Conservation (phyloP, 2,797 vertebrate species). For the Pseudochirops cupreus region DNA sequence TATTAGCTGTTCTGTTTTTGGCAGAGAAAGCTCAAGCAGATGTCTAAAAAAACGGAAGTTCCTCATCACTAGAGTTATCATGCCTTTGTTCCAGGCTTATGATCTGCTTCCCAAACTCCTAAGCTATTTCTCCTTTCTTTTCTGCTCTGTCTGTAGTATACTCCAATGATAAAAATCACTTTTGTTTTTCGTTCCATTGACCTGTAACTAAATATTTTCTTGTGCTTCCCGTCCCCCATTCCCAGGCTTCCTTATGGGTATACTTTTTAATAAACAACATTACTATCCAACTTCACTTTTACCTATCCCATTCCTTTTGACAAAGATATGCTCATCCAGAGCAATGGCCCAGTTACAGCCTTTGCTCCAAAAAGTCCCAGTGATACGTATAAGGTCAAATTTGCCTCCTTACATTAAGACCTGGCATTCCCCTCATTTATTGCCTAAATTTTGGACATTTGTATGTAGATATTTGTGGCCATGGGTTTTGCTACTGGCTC, state of each 20-base stretch:
- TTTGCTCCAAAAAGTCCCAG: not conserved
- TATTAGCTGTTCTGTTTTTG: not conserved
- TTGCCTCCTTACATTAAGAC: not conserved
- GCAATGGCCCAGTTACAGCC: not conserved
- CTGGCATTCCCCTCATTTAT: not conserved
- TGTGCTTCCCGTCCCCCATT: not conserved
- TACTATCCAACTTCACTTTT: not conserved
- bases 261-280: not conserved
- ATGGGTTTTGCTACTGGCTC: not conserved
- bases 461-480: not conserved
- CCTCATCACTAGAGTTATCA: not conserved
- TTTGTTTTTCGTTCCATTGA: not conserved
- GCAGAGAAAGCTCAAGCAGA: not conserved
- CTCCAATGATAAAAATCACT: not conserved
- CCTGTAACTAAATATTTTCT: not conserved
- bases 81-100: not conserved
- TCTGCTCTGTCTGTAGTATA: not conserved
- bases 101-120: not conserved
- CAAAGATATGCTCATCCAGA: not conserved
- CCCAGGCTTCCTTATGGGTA: not conserved
- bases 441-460: not conserved
- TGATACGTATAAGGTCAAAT: not conserved
- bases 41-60: not conserved
- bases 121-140: not conserved
- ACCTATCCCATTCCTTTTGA: not conserved